Evolutionary conservation across 92 coral and sea anemone genomes (phyloP).

Genomic region (Micromussa lordhowensis): DNA sequence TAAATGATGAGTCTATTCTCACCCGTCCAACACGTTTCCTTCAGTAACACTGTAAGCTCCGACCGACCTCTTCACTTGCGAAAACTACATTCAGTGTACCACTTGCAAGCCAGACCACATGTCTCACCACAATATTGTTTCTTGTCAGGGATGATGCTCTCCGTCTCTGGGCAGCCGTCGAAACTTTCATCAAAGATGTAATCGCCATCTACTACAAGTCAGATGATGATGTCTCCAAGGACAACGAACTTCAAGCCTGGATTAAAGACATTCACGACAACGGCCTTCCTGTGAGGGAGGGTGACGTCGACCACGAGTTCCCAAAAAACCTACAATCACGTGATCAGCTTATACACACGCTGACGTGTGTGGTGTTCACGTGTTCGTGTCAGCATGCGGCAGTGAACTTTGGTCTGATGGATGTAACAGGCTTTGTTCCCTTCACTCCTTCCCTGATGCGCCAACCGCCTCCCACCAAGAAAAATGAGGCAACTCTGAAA

Average conservation of each 20-base stretch:
- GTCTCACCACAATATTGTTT: background rate
- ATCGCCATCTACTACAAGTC: constrained; percentile 12
- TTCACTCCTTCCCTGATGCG: constrained; percentile 84
- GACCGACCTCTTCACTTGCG: background rate
- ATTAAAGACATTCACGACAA: constrained; percentile 71
- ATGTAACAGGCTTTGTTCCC: constrained; percentile 76
- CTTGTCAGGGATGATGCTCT: constrained; percentile 63
- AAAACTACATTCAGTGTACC: background rate
- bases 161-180: constrained; percentile 70
- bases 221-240: constrained; percentile 66
- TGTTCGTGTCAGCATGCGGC: constrained; percentile 94
- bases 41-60: no score
- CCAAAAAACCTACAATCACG: constrained; percentile 66
- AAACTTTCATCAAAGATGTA: constrained; percentile 20
- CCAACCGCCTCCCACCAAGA: constrained; percentile 84
- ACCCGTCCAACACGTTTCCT: no score
- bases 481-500: constrained; percentile 66
- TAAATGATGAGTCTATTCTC: no score
- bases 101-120: background rate
- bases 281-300: constrained; percentile 71
- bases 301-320: constrained; percentile 71
- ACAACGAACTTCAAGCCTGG: constrained; percentile 82
- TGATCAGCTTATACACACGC: constrained; percentile 68
- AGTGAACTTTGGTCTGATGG: constrained; percentile 84
- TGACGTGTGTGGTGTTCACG: constrained; percentile 83